Percentiles rank a stretch among this genome's conserved stretches.
Conservation (phyloP, 2,888 invertebrate species). For the Apamea monoglypha region DNA sequence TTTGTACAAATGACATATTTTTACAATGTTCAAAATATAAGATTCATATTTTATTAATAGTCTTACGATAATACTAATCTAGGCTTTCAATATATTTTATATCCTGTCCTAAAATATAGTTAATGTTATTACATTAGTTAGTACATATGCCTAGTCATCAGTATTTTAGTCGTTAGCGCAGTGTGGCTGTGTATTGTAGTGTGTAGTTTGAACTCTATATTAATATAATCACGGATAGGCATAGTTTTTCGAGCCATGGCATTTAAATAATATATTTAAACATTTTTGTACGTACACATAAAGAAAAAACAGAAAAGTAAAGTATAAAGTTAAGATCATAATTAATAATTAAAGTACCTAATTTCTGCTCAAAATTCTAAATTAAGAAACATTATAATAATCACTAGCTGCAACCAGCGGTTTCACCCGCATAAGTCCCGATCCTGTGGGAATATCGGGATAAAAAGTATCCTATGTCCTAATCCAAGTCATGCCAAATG, state of each 20-base stretch:
- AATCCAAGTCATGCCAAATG: not conserved
- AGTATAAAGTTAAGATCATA: not conserved
- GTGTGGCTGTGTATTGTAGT: not conserved
- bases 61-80: not conserved
- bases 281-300: not conserved
- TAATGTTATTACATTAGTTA: too few relatives aligned
- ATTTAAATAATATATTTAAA: not conserved
- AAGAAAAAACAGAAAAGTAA: not conserved
- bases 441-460: too few relatives aligned
- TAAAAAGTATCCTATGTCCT: not conserved
- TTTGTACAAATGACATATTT: not conserved
- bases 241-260: not conserved
- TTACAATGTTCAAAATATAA: not conserved
- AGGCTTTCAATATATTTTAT: not conserved
- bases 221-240: too few relatives aligned
- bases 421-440: too few relatives aligned
- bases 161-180: not conserved
- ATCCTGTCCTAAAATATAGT: not conserved
- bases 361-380: not conserved
- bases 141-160: not conserved
- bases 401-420: too few relatives aligned
- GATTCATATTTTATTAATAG: not conserved
- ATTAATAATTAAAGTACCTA: not conserved
- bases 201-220: not conserved
- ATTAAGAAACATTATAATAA: too few relatives aligned